phyloP scores from a whole-genome alignment of 2,888 invertebrate species.

The Cephonodes hylas region DNA sequence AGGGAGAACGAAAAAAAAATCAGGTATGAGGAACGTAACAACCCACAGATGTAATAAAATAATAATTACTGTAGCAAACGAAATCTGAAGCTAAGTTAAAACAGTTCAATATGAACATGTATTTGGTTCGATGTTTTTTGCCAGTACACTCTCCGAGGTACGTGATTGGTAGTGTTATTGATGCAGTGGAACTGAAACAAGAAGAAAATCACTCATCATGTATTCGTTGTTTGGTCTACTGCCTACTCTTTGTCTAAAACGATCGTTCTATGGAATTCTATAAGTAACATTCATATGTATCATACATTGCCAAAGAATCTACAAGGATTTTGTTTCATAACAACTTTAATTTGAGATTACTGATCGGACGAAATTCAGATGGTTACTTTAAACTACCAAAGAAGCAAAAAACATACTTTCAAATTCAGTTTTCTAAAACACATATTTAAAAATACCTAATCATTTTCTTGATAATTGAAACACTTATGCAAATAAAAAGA shows the following conservation, averaged over 20 bases:
- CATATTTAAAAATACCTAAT: too few species aligned
- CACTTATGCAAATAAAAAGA: too few species aligned
- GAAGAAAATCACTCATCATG: background rate
- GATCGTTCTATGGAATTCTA: too few species aligned
- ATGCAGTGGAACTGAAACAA: conserved; percentile 13
- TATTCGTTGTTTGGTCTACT: background rate
- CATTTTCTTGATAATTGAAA: too few species aligned
- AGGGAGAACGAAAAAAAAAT: background rate
- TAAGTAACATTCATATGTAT: too few species aligned
- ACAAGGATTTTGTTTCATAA: too few species aligned
- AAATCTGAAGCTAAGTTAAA: conserved; percentile 13
- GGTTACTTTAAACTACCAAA: too few species aligned
- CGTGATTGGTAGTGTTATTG: conserved; percentile 9
- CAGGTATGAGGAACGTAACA: background rate
- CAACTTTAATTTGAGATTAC: too few species aligned
- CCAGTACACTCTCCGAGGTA: conserved; percentile 13
- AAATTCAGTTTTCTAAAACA: too few species aligned
- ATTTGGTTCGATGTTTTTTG: conserved; percentile 1
- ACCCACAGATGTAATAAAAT: background rate
- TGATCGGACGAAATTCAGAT: too few species aligned
- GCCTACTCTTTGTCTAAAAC: background rate
- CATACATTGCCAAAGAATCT: too few species aligned
- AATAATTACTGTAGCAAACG: conserved; percentile 11
- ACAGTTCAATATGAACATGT: conserved; percentile 12
- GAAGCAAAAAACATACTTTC: too few species aligned